Base-by-base conservation (phyloP, 2,888 invertebrate genomes). In the Hofmannophila pseudospretella region DNA sequence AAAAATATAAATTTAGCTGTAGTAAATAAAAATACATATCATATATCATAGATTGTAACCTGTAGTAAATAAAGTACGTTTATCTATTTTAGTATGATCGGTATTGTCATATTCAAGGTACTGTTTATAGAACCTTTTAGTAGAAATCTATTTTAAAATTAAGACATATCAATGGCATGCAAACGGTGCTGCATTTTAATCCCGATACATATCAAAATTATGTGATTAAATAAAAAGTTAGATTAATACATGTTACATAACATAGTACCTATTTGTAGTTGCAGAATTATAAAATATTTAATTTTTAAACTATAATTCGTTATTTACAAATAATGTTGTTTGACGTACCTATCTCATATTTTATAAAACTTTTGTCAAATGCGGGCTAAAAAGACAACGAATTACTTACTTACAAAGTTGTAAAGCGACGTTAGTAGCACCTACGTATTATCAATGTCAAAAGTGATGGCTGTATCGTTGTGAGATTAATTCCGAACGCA, bases 311-410 rank as follows among this genome's bases (percentile, higher is more conserved):
- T 3, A 4, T 7, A 20, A 20, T 11, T 32, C 16, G 16, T 16
- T 16, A 4, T 16, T 16, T 16, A 3, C 16, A 16, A 3, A 16
- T 5, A 4, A 4, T 16, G 16, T 16, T 4, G 3, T 32, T 3
- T 5, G 9, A 19, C 2, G 2, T 7, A 7, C 7, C 11, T 25
- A 31, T 5, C 10, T 36, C 9, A 11, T 38, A 19, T 19, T 10
- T 32, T 11, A 49, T 56, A 48, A 58, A 75, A 76, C 81, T 84
- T 81, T 68, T 82, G 82, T 75, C 84, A 82, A 81, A 84, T 82
- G 82, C 82, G 75, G 84, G 85, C 84, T 79, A 76, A 57, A 49
- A 52, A 62, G 66, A 84, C 84, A 84, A 84, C 84, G 84, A 84
- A 82, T 78, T 76, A 77, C 38, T 38, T 34, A 36, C 22, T 58